phyloP scores from a whole-genome alignment of 2,888 invertebrate genomes.

The Athalia cordata region DNA sequence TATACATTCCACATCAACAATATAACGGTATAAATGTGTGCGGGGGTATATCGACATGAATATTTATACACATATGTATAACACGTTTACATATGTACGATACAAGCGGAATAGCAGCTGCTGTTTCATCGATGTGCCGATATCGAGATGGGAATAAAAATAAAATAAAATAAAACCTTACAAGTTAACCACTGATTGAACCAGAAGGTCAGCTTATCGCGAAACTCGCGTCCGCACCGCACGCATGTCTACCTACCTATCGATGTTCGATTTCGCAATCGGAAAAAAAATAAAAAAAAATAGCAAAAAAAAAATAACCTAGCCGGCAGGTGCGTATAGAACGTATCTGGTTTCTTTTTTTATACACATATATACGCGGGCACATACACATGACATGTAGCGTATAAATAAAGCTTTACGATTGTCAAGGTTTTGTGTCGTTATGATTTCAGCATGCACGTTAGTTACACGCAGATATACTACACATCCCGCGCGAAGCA shows the following conservation, averaged over 20 bases:
- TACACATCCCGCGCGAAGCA: slow-evolving; percentile 3
- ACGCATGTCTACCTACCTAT: background rate
- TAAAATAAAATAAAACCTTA: background rate
- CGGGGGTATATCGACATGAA: background rate
- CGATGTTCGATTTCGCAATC: background rate
- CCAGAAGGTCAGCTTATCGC: slow-evolving; percentile 37
- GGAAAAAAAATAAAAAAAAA: background rate
- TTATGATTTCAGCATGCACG: too few relatives aligned
- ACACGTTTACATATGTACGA: slow-evolving; percentile 2
- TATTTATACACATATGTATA: slow-evolving; percentile 3
- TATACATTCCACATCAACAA: background rate
- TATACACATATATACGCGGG: too few relatives aligned
- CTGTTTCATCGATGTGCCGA: slow-evolving; percentile 8
- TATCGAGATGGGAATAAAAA: slow-evolving; percentile 3
- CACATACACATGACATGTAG: background rate
- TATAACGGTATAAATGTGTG: background rate
- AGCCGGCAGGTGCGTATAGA: too few relatives aligned
- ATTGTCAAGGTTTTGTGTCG: too few relatives aligned
- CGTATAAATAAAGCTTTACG: too few relatives aligned
- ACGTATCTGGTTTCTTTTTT: background rate
- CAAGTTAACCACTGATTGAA: background rate
- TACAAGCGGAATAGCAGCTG: background rate
- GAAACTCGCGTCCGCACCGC: background rate
- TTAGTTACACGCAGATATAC: background rate
- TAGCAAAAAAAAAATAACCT: background rate